phyloP scores from a whole-genome alignment of 2,113 vertebrate genomes.

The Ammodytes marinus region DNA sequence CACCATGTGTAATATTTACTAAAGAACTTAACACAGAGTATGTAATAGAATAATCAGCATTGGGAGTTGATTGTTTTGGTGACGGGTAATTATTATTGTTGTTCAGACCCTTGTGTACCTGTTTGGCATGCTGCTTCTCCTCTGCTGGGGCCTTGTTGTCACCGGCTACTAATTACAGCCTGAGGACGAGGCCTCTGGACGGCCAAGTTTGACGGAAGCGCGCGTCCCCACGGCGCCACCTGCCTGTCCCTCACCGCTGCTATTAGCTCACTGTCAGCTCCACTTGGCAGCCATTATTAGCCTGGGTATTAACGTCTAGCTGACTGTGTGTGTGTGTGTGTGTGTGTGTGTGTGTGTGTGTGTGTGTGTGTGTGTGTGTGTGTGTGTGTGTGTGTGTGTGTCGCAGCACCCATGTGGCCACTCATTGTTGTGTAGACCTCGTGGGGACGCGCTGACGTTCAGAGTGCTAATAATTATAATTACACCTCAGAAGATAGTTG shows the following conservation, averaged over 20 bases:
- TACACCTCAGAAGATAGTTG: constrained; percentile 55
- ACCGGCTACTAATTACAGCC: constrained; percentile 84
- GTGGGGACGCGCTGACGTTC: constrained; percentile 49
- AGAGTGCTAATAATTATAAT: constrained; percentile 80
- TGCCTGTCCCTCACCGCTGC: constrained; percentile 72
- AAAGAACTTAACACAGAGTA: constrained; percentile 3
- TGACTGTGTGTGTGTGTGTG: constrained; percentile 60
- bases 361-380: no score
- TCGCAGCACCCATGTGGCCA: constrained; percentile 59
- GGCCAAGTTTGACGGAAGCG: constrained; percentile 65
- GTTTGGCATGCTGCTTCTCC: constrained; percentile 59
- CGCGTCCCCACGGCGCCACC: constrained; percentile 60
- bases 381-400: constrained; percentile 32
- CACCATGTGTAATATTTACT: not conserved
- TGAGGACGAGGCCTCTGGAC: constrained; percentile 60
- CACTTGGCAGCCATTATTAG: constrained; percentile 83
- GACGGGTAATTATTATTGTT: constrained; percentile 81
- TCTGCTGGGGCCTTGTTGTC: constrained; percentile 80
- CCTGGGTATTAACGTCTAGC: constrained; percentile 71
- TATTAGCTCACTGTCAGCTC: constrained; percentile 72
- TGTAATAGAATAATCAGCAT: constrained; percentile 79
- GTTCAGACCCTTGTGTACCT: constrained; percentile 66
- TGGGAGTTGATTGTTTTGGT: constrained; percentile 76
- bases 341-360: constrained; percentile 50
- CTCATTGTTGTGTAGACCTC: constrained; percentile 54